Base-by-base conservation (phyloP, 2,888 invertebrate species). In the Nymphalis c-album region DNA sequence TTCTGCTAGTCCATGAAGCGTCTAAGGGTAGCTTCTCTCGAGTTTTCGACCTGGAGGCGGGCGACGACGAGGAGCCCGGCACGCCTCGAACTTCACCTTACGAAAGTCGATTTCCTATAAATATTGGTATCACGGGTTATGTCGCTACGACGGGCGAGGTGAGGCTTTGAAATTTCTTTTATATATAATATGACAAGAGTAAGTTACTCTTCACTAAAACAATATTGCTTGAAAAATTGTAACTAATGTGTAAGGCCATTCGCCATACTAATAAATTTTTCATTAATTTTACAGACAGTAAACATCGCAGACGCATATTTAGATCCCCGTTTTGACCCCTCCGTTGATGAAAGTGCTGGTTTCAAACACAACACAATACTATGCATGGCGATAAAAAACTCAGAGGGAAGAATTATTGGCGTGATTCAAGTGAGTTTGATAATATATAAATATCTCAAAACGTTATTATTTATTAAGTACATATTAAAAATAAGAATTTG, bases 351-450 rank as follows among this genome's bases (percentile, higher is more conserved):
- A 55, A 95, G 94, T 63, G 94, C 95, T 51, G 94, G 94, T 70
- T 98, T 98, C 92, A 95, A 94, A 78, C 98, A 98, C 91, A 95
- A 95, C 83, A 97, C 96, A 73, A 96, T 98, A 76, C 94, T 98
- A 45, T 98, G 98, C 86, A 98, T 98, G 98, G 97, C 98, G 63
- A 98, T 98, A 80, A 98, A 97, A 90, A 98, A 98, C 89, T 97
- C 98, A 1, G 94, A 96, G 73, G 96, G 96, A 63, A 95, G 96
- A 84, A 98, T 98, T 76, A 97, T 98, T 80, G 98, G 98, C 65
- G 98, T 98, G 63, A 97, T 97, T 83, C 95, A 96, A 90, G 94
- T 94, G 80, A 83, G 63, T 71, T 22, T 50, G 46, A 35, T 61
- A n/a, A 20, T 17, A 16, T 0, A 6, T 31, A 13, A 22, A 51